A percentile compares a stretch with the other conserved stretches of the same genome.
phyloP scores from a whole-genome alignment of 1,140 invertebrate genomes.

The Drosophila repletoides region DNA sequence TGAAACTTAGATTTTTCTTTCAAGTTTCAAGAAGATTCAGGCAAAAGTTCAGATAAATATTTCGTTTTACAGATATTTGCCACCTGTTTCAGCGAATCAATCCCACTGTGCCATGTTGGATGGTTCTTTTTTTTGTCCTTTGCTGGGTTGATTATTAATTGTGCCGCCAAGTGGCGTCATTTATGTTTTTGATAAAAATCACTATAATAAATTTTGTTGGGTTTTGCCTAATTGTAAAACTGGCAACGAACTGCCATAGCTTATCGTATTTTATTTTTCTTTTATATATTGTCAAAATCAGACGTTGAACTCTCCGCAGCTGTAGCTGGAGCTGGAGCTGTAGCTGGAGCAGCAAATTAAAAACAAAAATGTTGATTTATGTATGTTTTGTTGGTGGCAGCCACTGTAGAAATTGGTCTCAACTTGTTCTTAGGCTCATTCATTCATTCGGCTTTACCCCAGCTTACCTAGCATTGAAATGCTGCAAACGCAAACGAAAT shows the following conservation, averaged over 20 bases:
- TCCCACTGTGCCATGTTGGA: not conserved
- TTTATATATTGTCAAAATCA: constrained; percentile 69
- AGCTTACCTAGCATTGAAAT: constrained; percentile 71
- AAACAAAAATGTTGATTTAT: constrained; percentile 81
- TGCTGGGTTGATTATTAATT: constrained; percentile 69
- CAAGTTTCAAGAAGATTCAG: too few species aligned
- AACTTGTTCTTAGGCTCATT: constrained; percentile 13
- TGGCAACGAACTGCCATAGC: constrained; percentile 48
- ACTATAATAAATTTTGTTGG: constrained; percentile 67
- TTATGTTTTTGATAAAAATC: constrained; percentile 79
- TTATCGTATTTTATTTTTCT: constrained; percentile 43
- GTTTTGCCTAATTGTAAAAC: constrained; percentile 76
- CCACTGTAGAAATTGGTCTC: constrained; percentile 5
- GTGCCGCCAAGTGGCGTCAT: constrained; percentile 72
- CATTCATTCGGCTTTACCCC: not conserved
- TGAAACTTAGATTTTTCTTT: too few species aligned
- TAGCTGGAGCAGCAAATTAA: constrained; percentile 60
- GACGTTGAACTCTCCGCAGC: too few species aligned
- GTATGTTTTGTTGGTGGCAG: constrained; percentile 21
- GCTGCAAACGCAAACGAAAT: constrained; percentile 70
- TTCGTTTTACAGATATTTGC: too few species aligned
- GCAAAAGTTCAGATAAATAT: too few species aligned
- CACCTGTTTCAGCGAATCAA: too few species aligned
- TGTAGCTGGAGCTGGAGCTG: constrained; percentile 8
- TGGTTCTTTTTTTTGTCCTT: not conserved